Conservation (phyloP, 2,888 invertebrate genomes). For the Sussaba pulchella region DNA sequence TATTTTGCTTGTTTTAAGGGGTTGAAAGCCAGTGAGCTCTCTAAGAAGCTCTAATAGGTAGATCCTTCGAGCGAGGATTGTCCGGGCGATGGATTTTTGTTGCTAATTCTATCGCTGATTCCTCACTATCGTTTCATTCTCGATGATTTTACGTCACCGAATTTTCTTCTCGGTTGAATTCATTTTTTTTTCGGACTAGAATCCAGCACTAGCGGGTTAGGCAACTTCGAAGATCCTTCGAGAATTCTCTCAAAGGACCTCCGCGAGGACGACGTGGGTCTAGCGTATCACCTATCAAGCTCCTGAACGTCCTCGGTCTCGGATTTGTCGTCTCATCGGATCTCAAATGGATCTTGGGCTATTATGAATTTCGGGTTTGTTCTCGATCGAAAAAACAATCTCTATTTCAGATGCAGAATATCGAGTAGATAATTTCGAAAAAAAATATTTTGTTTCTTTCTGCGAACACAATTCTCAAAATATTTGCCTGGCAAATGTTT, state of each 20-base stretch:
- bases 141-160: conserved; percentile 32
- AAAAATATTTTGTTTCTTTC: not conserved
- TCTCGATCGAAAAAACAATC: too few relatives aligned
- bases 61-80: conserved; percentile 50
- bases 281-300: conserved; percentile 54
- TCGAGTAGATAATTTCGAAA: conserved; percentile 21
- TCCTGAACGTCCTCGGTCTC: conserved; percentile 45
- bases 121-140: conserved; percentile 13
- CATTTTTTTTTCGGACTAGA: conserved; percentile 29
- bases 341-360: conserved; percentile 20
- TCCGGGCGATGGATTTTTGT: conserved; percentile 46
- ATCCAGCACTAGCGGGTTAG: conserved; percentile 3
- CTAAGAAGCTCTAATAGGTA: conserved; percentile 64
- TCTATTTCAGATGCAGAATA: conserved; percentile 12
- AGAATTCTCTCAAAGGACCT: conserved; percentile 35
- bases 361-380: conserved; percentile 9
- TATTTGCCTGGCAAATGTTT: too few relatives aligned
- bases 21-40: conserved; percentile 66
- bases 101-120: conserved; percentile 25
- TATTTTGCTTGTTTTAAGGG: conserved; percentile 64
- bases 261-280: conserved; percentile 19
- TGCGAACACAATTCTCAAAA: too few relatives aligned
- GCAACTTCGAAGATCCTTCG: conserved; percentile 48
- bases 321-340: conserved; percentile 34
- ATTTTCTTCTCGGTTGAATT: conserved; percentile 21